Conservation (phyloP, 2,113 vertebrate genomes). For the Petrocephalus zakoni region DNA sequence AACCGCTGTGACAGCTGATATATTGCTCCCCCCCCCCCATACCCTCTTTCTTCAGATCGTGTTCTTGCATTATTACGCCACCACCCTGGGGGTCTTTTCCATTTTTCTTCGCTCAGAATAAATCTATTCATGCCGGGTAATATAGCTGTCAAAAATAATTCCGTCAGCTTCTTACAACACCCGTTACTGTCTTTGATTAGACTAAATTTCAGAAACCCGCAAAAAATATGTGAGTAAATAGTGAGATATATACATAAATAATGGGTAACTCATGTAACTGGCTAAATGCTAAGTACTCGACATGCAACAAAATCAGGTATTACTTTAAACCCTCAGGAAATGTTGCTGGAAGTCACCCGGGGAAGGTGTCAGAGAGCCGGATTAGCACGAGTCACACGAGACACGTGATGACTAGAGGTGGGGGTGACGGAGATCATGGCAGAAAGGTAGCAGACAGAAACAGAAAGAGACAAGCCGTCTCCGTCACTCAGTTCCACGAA, state of each 20-base stretch:
- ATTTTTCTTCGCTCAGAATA: constrained; percentile 16
- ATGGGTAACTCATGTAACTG: neutral
- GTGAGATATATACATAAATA: neutral
- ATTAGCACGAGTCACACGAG: neutral
- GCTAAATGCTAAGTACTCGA: neutral
- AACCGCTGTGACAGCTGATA: constrained; percentile 17
- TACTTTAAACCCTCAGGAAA: neutral
- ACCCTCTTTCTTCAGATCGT: neutral
- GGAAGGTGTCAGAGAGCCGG: neutral
- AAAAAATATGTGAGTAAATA: neutral
- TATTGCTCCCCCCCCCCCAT: neutral
- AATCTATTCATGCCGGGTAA: constrained; percentile 15
- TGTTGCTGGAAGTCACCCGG: neutral
- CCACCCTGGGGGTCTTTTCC: constrained; percentile 22
- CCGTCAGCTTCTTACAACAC: neutral
- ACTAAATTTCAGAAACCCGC: neutral
- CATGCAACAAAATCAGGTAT: neutral
- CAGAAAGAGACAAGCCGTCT: neutral
- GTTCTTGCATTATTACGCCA: constrained; percentile 16
- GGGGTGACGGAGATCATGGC: neutral
- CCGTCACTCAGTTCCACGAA: neutral
- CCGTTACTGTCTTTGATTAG: neutral
- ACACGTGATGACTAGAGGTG: neutral
- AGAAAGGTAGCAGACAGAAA: neutral
- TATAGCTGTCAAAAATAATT: constrained; percentile 20